Conservation (phyloP, 2,888 invertebrate genomes). For the Mythimna pallens region DNA sequence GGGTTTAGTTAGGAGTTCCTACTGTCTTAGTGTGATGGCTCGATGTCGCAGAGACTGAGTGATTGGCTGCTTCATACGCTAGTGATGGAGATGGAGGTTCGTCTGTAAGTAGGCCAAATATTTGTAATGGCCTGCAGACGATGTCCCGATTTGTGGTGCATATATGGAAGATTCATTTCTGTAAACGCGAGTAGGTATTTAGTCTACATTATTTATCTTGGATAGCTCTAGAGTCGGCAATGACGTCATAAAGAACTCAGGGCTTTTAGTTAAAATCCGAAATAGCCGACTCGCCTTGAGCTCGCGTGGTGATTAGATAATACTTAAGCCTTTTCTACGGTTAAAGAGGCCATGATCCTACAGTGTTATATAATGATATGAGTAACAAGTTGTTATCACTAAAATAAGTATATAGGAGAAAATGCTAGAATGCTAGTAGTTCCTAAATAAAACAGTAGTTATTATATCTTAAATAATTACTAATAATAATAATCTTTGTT, state of each 20-base stretch:
- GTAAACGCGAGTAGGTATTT: not conserved
- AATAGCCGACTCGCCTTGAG: not conserved
- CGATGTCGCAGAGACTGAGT: not conserved
- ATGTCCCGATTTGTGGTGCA: too few species aligned
- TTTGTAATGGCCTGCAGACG: not conserved
- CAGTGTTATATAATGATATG: not conserved
- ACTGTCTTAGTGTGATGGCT: not conserved
- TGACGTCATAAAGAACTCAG: not conserved
- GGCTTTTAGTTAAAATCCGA: not conserved
- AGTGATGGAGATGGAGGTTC: not conserved
- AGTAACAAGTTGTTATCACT: too few species aligned
- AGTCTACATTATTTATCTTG: not conserved
- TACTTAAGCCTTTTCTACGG: not conserved
- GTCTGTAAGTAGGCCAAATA: not conserved
- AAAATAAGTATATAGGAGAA: too few species aligned
- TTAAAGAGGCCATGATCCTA: not conserved
- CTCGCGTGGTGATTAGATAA: not conserved
- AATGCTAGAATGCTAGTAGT: too few species aligned
- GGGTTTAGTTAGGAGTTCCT: not conserved
- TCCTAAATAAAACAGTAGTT: too few species aligned
- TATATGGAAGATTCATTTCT: not conserved
- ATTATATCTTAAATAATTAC: too few species aligned
- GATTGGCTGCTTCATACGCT: constrained; percentile 9
- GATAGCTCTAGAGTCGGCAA: not conserved
- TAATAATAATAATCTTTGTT: too few species aligned